Evolutionary conservation across 2,113 vertebrate genomes (phyloP).

Genomic region (Centropristis striata): DNA sequence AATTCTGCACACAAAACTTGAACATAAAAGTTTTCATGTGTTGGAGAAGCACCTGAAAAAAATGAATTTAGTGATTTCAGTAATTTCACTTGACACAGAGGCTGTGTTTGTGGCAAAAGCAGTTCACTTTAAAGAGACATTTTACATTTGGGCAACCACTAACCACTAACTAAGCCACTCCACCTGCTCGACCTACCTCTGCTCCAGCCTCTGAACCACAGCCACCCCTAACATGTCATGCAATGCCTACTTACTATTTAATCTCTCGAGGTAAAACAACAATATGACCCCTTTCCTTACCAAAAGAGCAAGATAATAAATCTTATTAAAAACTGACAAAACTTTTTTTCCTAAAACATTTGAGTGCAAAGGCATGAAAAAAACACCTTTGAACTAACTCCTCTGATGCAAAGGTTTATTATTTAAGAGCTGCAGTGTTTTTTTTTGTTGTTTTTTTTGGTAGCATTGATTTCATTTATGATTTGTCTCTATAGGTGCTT

Average conservation of each 20-base stretch:
- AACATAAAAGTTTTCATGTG: neutral
- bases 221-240: neutral
- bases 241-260: neutral
- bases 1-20: neutral
- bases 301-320: neutral
- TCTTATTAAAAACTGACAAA: neutral
- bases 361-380: neutral
- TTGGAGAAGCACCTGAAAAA: neutral
- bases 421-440: neutral
- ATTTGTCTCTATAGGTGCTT: neutral
- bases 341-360: neutral
- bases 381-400: neutral
- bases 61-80: too few relatives aligned
- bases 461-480: conserved; percentile 4
- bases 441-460: neutral
- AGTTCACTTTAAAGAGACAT: neutral
- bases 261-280: too few relatives aligned
- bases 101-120: too few relatives aligned
- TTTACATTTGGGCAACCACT: neutral
- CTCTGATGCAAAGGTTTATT: neutral
- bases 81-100: neutral
- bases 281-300: neutral
- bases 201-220: neutral
- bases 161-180: neutral
- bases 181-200: neutral